A percentile compares a stretch with the other conserved stretches of the same genome.
phyloP scores from a whole-genome alignment of 2,113 vertebrate genomes.

The Serinus canaria region DNA sequence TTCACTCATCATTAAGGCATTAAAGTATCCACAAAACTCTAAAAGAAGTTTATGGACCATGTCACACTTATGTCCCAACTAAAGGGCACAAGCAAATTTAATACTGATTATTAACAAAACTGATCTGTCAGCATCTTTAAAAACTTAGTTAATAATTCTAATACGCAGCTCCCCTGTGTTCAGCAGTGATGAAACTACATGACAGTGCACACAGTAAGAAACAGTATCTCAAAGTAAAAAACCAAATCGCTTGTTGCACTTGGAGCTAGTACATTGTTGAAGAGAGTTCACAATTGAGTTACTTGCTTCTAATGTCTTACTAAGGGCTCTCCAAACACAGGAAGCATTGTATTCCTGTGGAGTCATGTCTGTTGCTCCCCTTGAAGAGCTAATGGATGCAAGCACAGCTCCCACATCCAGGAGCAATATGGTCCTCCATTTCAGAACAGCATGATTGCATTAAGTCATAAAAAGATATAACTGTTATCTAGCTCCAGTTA shows the following conservation, averaged over 20 bases:
- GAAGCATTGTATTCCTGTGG: neutral
- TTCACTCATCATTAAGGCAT: neutral
- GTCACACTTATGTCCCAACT: neutral
- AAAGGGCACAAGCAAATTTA: constrained; percentile 12
- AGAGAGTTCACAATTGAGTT: neutral
- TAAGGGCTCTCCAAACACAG: neutral
- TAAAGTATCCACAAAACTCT: constrained; percentile 10
- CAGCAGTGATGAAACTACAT: neutral
- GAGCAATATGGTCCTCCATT: neutral
- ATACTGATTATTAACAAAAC: constrained; percentile 25
- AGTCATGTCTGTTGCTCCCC: accelerated
- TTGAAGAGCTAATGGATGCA: neutral
- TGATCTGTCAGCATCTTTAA: neutral
- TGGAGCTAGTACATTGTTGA: neutral
- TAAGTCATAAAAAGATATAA: neutral
- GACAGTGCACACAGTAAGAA: neutral
- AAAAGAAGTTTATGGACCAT: constrained; percentile 1
- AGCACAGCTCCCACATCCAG: neutral
- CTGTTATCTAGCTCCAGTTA: neutral
- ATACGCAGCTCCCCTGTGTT: neutral
- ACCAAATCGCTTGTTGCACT: neutral
- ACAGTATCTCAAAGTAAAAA: neutral
- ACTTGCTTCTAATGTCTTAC: neutral
- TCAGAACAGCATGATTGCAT: neutral
- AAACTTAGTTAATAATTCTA: neutral